Evolutionary conservation across 1,140 invertebrate species (phyloP).

Genomic region (Centruroides vittatus): DNA sequence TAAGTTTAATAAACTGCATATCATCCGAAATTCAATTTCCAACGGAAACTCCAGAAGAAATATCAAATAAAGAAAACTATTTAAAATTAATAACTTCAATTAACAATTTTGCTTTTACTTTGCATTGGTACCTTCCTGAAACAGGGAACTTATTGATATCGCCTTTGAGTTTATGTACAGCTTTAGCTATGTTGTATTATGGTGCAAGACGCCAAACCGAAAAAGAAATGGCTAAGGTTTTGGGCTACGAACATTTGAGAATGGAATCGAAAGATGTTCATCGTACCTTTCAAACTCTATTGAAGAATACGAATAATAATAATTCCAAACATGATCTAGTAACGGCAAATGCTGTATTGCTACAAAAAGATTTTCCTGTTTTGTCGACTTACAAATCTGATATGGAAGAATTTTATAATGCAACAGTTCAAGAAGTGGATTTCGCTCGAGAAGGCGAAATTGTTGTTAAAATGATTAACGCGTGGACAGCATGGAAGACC

Average conservation of each 20-base stretch:
- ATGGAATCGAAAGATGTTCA: slow-evolving; percentile 23
- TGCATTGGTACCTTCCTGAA: too few species aligned
- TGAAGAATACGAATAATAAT: slow-evolving; percentile 11
- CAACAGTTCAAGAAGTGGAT: slow-evolving; percentile 23
- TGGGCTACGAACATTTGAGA: slow-evolving; percentile 43
- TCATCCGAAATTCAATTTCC: too few species aligned
- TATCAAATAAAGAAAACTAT: too few species aligned
- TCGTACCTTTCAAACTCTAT: slow-evolving; percentile 16
- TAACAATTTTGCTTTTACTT: too few species aligned
- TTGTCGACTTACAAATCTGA: slow-evolving; percentile 1
- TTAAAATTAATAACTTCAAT: too few species aligned
- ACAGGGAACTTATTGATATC: slow-evolving; percentile 42
- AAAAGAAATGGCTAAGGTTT: slow-evolving; percentile 41
- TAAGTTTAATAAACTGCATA: too few species aligned
- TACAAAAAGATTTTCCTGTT: slow-evolving; percentile 5
- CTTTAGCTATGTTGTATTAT: slow-evolving; percentile 46
- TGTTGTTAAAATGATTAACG: slow-evolving; percentile 41
- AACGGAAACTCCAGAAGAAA: too few species aligned
- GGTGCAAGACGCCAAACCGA: slow-evolving; percentile 49
- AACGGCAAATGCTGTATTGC: slow-evolving; percentile 13
- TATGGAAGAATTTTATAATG: slow-evolving; percentile 6
- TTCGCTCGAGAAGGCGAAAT: slow-evolving; percentile 32
- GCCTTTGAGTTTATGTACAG: slow-evolving; percentile 45
- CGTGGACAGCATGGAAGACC: slow-evolving; percentile 49
- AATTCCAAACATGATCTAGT: slow-evolving; percentile 14